Percentiles rank a stretch among this genome's conserved stretches.
Evolutionary conservation across 2,888 invertebrate species (phyloP).

Genomic region (Pollenia griseotomentosa): DNA sequence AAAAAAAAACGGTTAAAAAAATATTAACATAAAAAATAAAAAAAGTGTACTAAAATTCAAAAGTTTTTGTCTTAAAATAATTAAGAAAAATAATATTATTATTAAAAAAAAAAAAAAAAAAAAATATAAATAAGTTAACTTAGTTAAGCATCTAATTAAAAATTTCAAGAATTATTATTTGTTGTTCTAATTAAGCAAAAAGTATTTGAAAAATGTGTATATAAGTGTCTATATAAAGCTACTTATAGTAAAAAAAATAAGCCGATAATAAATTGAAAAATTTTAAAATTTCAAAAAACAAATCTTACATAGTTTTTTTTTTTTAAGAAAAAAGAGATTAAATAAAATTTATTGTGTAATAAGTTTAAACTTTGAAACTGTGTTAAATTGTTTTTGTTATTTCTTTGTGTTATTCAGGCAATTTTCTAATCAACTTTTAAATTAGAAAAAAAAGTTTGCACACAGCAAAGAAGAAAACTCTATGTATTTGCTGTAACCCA

Average conservation of each 20-base stretch:
- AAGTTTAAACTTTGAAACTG: constrained; percentile 42
- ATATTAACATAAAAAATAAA: neutral
- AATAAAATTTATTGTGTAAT: constrained; percentile 59
- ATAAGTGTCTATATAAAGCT: constrained; percentile 37
- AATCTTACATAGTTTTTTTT: neutral
- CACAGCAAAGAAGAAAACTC: constrained; percentile 24
- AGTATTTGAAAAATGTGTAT: constrained; percentile 37
- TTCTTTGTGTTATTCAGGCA: constrained; percentile 33
- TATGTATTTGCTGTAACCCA: constrained; percentile 68
- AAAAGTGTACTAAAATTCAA: neutral
- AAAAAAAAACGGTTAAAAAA: constrained; percentile 54
- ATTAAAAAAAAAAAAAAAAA: no score
- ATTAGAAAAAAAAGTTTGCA: constrained; percentile 13
- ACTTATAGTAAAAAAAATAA: constrained; percentile 8
- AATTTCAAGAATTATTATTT: no score
- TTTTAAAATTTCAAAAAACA: neutral
- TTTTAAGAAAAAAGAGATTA: neutral
- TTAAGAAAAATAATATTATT: neutral
- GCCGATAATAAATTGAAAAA: neutral
- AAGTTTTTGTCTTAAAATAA: neutral
- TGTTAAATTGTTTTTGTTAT: constrained; percentile 14
- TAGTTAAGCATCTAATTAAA: no score
- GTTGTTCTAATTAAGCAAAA: neutral
- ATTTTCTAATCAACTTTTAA: constrained; percentile 58
- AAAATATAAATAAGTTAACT: neutral